Evolutionary conservation across 2,888 invertebrate genomes (phyloP).

Genomic region (Dynastes maya): DNA sequence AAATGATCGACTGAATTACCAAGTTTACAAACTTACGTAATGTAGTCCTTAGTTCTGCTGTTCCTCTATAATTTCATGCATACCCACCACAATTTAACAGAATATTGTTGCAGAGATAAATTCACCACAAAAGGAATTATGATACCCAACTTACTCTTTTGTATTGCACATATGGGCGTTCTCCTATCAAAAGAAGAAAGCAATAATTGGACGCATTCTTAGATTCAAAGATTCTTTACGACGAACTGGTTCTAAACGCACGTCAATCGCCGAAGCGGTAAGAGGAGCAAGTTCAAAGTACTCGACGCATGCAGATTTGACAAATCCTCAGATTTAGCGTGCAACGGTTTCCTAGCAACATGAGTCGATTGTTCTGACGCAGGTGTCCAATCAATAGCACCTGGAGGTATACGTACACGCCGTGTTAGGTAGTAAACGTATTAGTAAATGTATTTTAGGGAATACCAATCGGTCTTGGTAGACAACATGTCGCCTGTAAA

Average conservation of each 20-base stretch:
- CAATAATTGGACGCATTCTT: not conserved
- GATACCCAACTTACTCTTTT: too few species aligned
- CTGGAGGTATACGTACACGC: slow-evolving; percentile 60
- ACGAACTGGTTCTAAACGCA: slow-evolving; percentile 14
- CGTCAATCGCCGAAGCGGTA: slow-evolving; percentile 18
- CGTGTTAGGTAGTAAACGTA: slow-evolving; percentile 59
- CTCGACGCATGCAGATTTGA: slow-evolving; percentile 68
- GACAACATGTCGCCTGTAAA: slow-evolving; percentile 64
- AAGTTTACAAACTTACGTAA: too few species aligned
- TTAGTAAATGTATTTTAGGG: slow-evolving; percentile 61
- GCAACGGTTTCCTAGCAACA: slow-evolving; percentile 70
- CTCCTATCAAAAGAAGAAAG: not conserved
- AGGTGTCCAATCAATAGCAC: slow-evolving; percentile 71
- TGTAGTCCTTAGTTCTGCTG: too few species aligned
- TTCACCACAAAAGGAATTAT: too few species aligned
- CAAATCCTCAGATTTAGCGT: slow-evolving; percentile 69
- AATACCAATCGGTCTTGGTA: slow-evolving; percentile 62
- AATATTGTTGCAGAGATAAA: too few species aligned
- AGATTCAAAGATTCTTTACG: not conserved
- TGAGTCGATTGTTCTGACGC: slow-evolving; percentile 68
- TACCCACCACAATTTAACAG: too few species aligned
- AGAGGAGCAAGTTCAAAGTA: slow-evolving; percentile 47
- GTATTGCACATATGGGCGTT: not conserved
- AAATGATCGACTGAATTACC: too few species aligned
- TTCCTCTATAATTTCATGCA: too few species aligned